Evolutionary conservation across 2,888 invertebrate species (phyloP), one percentile per base, ranked within the genome.

Genomic region (Hypercompe scribonia): DNA sequence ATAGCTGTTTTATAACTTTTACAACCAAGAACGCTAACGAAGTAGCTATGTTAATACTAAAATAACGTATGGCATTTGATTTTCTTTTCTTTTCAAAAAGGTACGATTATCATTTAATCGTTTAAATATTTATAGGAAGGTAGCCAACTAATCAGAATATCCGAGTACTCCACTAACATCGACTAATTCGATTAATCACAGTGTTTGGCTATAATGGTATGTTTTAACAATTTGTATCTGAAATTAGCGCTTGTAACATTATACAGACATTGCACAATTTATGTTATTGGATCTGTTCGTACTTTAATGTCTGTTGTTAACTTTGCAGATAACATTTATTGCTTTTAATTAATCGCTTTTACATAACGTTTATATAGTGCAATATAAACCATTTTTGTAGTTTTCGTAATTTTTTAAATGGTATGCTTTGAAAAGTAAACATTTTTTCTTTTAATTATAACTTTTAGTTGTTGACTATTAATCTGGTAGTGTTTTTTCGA

Each of bases 191-290:
- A 39, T 42, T 71, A 65, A 46, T 50, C 15, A 33, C 33, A 18
- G 46, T 63, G 11, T 64, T 70, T 39, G 34, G 18, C 34, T 34
- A 42, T 63, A 42, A 42, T 61, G 18, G 36, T 61, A 54, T 39
- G 31, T 71, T 71, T 65, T 5, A 65, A 61, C 66, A 66, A 71
- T 66, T 71, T 66, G 66, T 67, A 67, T 67, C 33, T 39, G 66
- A 72, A 72, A 68, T 68, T 54, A 46, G n/a, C 28, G 46, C 34
- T 61, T 68, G 67, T 72, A 46, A 68, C 8, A 68, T 63, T 72
- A 72, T 67, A 63, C 72, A 68, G 68, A 72, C 67, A 72, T 72
- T 63, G 67, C 42, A 69, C 31, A 46, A 63, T 63, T 69, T 64
- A 54, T 72, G 71, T 66, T 46, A 28, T 34, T 65, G 36, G 18